Percentiles rank a stretch among this genome's conserved stretches.
These are phyloP conservation scores for Chrysolina haemoptera DNA, from an alignment of 2,888 invertebrate genomes.

Conservation along the genomic window DNA sequence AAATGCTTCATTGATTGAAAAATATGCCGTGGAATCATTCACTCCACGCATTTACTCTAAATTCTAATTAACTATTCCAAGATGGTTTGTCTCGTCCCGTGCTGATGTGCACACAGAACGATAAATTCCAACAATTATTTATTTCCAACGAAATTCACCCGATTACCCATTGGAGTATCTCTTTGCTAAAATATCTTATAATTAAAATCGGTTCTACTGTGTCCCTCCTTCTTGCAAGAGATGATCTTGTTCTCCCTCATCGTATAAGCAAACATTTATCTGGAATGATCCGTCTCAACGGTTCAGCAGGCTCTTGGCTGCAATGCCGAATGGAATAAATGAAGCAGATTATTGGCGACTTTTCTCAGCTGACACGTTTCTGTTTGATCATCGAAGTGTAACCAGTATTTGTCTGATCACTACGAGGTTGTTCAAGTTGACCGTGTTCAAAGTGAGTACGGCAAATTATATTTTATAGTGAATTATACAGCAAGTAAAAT, in stretches of 20 bases:
- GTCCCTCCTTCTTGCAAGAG: conserved; percentile 50
- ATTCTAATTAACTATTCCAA: background rate
- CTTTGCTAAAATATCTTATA: conserved; percentile 66
- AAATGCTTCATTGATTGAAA: background rate
- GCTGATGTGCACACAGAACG: conserved; percentile 53
- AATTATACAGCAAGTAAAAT: no score
- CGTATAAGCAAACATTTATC: conserved; percentile 25
- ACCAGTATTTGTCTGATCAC: background rate
- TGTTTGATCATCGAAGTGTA: background rate
- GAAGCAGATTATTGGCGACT: conserved; percentile 15
- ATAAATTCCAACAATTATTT: conserved; percentile 67
- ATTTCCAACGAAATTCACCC: conserved; percentile 64
- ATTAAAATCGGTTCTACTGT: conserved; percentile 61
- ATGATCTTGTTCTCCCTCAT: conserved; percentile 49
- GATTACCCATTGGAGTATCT: conserved; percentile 63
- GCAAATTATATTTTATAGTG: no score
- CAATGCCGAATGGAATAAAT: conserved; percentile 31
- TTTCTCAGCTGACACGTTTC: background rate
- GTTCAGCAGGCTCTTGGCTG: background rate
- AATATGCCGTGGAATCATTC: background rate
- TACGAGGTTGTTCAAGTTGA: background rate
- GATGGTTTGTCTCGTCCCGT: conserved; percentile 2
- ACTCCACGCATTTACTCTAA: background rate
- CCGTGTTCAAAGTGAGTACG: no score
- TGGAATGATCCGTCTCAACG: conserved; percentile 8